Base-by-base conservation (phyloP, 2,797 vertebrate species). In the Falco concolor region DNA sequence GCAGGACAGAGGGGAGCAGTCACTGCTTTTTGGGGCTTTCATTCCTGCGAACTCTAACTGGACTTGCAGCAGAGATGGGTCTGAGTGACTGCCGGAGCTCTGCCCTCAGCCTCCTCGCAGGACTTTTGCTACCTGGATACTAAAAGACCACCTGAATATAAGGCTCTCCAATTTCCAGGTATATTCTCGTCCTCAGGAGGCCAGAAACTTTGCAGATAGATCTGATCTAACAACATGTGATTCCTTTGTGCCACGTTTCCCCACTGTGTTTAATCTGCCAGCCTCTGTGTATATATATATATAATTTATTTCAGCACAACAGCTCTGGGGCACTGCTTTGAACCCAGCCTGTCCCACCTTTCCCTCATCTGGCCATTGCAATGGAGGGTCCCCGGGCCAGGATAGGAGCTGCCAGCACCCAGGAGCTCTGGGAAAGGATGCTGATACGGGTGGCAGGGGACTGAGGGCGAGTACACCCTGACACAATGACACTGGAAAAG, bases 321-420 rank as follows among this genome's bases (percentile, higher is more conserved):
- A 84, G 59, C 34, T 70, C 61, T 53, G 20, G 27, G 74, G 20
- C 36, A 52, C 11, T 67, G 40, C 52, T 84, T 47, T 60, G 61
- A 87, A 80, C 47, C 30, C 50, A 81, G 34, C 24, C 73, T 42
- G 28, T 64, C 40, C 12, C 54, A 86, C 13, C 25, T 28, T 67
- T 77, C 53, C 54, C 57, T 28, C 32, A 63, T 22, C 4, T 27
- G 18, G 8, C 28, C 28, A 18, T 72, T 64, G 27, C 21, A 93
- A 36, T 0, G 0, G 0, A 70, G 23, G 15, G 23, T 74, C 12
- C 34, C 20, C 0, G 8, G 49, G n/a, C 9, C 32, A 59, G 3
- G 38, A 42, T 2, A 84, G 6, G 32, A 80, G 47, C 49, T 59
- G 44, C 25, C 76, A 87, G 56, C 20, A 82, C 11, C n/a, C 8